These are phyloP conservation scores for Galaxea fascicularis DNA, from an alignment of 92 coral and sea anemone species.

Conservation along the genomic window DNA sequence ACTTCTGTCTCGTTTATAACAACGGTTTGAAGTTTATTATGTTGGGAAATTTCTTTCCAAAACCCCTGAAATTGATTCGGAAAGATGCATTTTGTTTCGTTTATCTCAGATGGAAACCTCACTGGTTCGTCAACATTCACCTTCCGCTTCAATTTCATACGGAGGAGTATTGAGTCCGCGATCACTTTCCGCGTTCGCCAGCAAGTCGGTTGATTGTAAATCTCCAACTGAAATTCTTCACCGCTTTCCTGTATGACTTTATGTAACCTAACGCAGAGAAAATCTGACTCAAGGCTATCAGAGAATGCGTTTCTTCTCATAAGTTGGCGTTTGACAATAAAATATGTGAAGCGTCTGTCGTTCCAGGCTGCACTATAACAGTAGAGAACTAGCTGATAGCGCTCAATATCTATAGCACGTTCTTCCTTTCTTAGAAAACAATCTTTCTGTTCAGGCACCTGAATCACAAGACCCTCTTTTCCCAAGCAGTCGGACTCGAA, in stretches of 20 bases:
- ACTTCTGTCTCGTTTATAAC: slow-evolving; percentile 49
- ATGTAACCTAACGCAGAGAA: slow-evolving; percentile 56
- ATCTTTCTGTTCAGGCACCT: slow-evolving; percentile 35
- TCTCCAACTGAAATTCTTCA: slow-evolving; percentile 45
- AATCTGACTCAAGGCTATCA: slow-evolving; percentile 25
- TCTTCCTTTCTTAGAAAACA: slow-evolving; percentile 44
- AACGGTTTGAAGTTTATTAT: slow-evolving; percentile 45
- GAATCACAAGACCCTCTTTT: slow-evolving; percentile 75
- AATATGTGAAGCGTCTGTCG: slow-evolving; percentile 51
- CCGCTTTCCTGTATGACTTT: not conserved
- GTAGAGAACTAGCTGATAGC: slow-evolving; percentile 41
- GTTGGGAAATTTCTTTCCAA: slow-evolving; percentile 76
- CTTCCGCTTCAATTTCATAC: slow-evolving; percentile 40
- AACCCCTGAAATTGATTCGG: slow-evolving; percentile 66
- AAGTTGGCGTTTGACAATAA: slow-evolving; percentile 63
- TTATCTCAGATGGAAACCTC: not conserved
- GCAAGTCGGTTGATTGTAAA: slow-evolving; percentile 68
- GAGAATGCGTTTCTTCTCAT: slow-evolving; percentile 44
- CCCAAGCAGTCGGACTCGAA: slow-evolving; percentile 82
- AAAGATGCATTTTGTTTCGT: slow-evolving; percentile 54
- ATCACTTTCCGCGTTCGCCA: slow-evolving; percentile 22
- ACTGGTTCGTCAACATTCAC: not conserved
- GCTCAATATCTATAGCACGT: not conserved
- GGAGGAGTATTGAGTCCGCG: not conserved
- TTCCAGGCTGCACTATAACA: slow-evolving; percentile 78